Evolutionary conservation across 2,113 vertebrate species (phyloP).

Genomic region (Tychaedon coryphoeus): DNA sequence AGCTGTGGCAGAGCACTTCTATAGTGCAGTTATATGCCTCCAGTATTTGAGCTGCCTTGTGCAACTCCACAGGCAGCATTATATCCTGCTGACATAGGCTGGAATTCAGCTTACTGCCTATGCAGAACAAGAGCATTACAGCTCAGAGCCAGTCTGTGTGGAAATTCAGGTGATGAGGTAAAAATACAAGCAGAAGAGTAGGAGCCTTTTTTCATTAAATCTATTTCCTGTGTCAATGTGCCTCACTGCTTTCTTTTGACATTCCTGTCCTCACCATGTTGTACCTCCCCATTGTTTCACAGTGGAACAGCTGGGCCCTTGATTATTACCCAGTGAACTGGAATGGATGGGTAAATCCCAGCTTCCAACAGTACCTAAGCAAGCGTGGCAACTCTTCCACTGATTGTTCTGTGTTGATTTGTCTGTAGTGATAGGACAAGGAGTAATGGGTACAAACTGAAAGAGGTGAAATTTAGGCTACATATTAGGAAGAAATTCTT

Average conservation of each 20-base stretch:
- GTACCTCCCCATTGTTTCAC: not conserved
- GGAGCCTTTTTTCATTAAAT: not conserved
- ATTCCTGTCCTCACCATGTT: not conserved
- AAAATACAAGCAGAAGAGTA: not conserved
- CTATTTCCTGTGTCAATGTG: not conserved
- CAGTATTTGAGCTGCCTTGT: not conserved
- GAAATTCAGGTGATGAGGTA: not conserved
- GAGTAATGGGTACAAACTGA: not conserved
- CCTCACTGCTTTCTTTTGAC: not conserved
- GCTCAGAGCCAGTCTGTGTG: not conserved
- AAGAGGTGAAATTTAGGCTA: not conserved
- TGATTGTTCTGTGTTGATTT: not conserved
- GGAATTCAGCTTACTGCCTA: not conserved
- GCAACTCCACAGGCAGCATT: not conserved
- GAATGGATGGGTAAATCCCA: not conserved
- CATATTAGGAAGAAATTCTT: not conserved
- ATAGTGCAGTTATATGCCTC: not conserved
- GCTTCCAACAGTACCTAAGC: not conserved
- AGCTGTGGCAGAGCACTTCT: not conserved
- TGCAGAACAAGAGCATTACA: not conserved
- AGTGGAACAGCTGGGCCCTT: not conserved
- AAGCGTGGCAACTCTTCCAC: not conserved
- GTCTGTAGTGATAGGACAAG: not conserved
- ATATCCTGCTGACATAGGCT: not conserved
- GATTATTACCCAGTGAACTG: not conserved